A percentile compares a stretch with the other conserved stretches of the same genome.
Conservation (phyloP, 2,888 invertebrate species). For the Coelopa pilipes region DNA sequence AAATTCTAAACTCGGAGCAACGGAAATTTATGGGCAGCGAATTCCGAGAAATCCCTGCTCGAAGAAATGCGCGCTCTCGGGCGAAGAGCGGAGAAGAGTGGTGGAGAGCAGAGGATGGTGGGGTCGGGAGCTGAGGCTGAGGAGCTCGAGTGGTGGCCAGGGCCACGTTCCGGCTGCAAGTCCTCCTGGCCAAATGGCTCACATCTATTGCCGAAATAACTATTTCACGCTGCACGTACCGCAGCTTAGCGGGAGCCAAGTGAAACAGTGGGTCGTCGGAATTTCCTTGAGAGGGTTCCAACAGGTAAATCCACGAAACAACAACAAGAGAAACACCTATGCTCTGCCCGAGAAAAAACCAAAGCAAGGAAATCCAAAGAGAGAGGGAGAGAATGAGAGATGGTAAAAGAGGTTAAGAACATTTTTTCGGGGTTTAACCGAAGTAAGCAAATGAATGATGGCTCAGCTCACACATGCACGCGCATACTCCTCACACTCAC, state of each 20-base stretch:
- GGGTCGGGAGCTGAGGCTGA: neutral
- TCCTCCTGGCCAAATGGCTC: conserved; percentile 12
- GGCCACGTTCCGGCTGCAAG: conserved; percentile 18
- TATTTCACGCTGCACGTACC: conserved; percentile 16
- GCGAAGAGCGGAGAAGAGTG: neutral
- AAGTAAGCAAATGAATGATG: neutral
- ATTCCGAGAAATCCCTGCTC: conserved; percentile 28
- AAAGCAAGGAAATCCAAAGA: too few species aligned
- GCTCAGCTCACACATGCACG: neutral
- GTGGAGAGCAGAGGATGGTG: too few species aligned
- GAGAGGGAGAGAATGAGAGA: neutral
- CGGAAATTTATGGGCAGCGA: conserved; percentile 30
- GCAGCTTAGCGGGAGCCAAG: neutral
- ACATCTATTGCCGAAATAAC: conserved; percentile 28
- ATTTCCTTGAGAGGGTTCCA: too few species aligned
- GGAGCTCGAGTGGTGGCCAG: neutral
- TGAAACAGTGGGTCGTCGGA: neutral
- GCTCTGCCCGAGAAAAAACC: too few species aligned
- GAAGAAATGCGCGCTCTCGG: neutral
- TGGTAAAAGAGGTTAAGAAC: too few species aligned
- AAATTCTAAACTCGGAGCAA: neutral
- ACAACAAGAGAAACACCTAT: too few species aligned
- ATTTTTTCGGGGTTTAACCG: neutral
- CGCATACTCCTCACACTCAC: neutral
- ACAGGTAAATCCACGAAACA: neutral